These are phyloP conservation scores for Piprites chloris DNA, from an alignment of 2,113 vertebrate species.

Conservation along the genomic window DNA sequence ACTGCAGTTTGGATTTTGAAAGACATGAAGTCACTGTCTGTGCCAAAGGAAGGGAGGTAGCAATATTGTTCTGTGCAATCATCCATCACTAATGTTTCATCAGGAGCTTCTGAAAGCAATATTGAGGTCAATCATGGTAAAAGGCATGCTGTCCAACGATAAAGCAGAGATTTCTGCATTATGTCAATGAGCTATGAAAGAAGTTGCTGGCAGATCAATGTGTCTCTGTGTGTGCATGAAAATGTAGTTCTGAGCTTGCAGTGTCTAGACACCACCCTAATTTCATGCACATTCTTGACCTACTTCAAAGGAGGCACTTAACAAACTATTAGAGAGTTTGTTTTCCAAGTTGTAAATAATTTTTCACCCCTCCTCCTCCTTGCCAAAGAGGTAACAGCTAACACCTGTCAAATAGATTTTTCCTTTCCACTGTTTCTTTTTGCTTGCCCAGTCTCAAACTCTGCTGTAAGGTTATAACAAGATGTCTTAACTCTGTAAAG, in stretches of 20 bases:
- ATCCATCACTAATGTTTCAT: not conserved
- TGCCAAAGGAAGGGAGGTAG: not conserved
- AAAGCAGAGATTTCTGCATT: not conserved
- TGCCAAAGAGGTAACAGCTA: not conserved
- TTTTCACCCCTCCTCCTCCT: not conserved
- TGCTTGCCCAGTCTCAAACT: not conserved
- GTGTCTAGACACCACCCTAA: not conserved
- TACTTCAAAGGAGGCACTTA: slow-evolving; percentile 4
- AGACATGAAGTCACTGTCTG: not conserved
- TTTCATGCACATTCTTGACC: not conserved
- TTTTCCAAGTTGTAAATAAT: not conserved
- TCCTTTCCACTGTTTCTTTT: not conserved
- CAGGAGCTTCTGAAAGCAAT: not conserved
- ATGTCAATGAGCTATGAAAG: not conserved
- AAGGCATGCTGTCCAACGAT: not conserved
- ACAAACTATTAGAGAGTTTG: not conserved
- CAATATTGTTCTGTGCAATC: not conserved
- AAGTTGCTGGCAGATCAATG: not conserved
- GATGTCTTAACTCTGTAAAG: not conserved
- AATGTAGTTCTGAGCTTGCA: not conserved
- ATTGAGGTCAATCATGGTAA: not conserved
- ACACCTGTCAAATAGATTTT: not conserved
- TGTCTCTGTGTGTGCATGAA: not conserved
- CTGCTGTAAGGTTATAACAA: not conserved
- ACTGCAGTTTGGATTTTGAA: not conserved